Evolutionary conservation across 2,888 invertebrate species (phyloP).

Genomic region (Zaprionus obscuricornis): DNA sequence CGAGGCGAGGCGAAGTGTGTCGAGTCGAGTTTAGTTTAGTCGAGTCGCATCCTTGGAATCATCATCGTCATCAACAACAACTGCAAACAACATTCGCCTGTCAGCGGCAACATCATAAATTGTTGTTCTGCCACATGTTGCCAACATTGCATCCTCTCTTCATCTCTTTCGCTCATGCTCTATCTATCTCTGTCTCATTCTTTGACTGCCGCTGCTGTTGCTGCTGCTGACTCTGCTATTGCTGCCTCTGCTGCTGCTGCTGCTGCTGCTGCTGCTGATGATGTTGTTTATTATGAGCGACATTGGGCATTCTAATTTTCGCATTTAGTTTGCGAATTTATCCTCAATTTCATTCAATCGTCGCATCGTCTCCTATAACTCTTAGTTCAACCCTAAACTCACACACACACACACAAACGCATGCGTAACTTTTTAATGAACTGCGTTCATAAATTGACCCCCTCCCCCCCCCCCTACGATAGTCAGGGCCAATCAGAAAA

Average conservation of each 20-base stretch:
- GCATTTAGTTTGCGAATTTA: conserved; percentile 44
- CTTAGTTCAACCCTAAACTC: conserved; percentile 5
- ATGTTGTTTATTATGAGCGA: conserved; percentile 33
- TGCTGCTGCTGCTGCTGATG: conserved; percentile 23
- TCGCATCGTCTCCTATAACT: conserved; percentile 10
- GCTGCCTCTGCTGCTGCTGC: not conserved
- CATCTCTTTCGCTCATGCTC: too few species aligned
- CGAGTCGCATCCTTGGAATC: conserved; percentile 66
- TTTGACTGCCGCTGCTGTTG: conserved; percentile 12
- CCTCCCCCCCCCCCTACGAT: too few species aligned
- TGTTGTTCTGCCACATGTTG: conserved; percentile 80
- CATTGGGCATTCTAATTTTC: conserved; percentile 33
- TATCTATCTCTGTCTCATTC: too few species aligned
- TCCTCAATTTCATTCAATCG: conserved; percentile 31
- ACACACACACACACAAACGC: too few species aligned
- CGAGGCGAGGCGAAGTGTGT: conserved; percentile 7
- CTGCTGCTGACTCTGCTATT: conserved; percentile 11
- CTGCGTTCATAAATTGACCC: conserved; percentile 3
- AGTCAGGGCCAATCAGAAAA: too few species aligned
- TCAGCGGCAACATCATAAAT: conserved; percentile 82
- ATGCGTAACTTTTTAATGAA: conserved; percentile 32
- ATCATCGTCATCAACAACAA: conserved; percentile 78
- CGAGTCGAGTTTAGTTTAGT: conserved; percentile 18
- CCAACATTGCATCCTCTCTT: conserved; percentile 28
- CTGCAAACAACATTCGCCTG: conserved; percentile 81